These are phyloP conservation scores for Corythoichthys haematopterus DNA, from an alignment of 2,113 vertebrate genomes.

Conservation along the genomic window DNA sequence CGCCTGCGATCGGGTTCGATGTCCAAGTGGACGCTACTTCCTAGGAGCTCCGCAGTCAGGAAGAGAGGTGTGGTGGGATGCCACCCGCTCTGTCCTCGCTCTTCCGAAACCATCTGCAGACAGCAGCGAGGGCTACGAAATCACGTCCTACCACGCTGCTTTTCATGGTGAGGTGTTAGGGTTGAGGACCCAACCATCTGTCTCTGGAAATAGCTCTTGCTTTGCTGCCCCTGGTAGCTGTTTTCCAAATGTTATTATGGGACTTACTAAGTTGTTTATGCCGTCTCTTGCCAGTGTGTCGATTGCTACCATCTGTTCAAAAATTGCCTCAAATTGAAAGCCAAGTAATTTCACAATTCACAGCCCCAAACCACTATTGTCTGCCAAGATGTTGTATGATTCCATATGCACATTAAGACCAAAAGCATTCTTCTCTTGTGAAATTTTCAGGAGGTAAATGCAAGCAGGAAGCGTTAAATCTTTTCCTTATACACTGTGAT, in stretches of 20 bases:
- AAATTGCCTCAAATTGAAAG: conserved; percentile 62
- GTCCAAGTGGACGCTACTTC: conserved; percentile 93
- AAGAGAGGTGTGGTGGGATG: conserved; percentile 93
- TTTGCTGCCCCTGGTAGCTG: conserved; percentile 57
- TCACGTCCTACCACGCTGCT: conserved; percentile 83
- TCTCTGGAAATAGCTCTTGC: conserved; percentile 53
- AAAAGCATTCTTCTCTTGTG: neutral
- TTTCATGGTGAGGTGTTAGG: conserved; percentile 83
- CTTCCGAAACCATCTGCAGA: conserved; percentile 87
- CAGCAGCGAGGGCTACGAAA: conserved; percentile 87
- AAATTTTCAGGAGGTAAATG: neutral
- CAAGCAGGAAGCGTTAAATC: neutral
- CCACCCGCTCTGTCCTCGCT: conserved; percentile 80
- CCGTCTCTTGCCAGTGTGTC: conserved; percentile 58
- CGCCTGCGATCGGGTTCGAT: conserved; percentile 86
- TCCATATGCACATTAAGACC: conserved; percentile 16
- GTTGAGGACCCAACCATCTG: conserved; percentile 63
- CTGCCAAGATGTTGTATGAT: conserved; percentile 35
- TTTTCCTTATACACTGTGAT: conserved; percentile 17
- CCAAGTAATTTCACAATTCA: conserved; percentile 67
- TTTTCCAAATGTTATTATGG: conserved; percentile 66
- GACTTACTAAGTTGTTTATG: conserved; percentile 69
- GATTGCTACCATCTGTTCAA: conserved; percentile 71
- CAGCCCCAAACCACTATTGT: conserved; percentile 43
- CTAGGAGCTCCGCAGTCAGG: conserved; percentile 85